Evolutionary conservation across 1,140 invertebrate species (phyloP).

Genomic region (Pachypsylla venusta): DNA sequence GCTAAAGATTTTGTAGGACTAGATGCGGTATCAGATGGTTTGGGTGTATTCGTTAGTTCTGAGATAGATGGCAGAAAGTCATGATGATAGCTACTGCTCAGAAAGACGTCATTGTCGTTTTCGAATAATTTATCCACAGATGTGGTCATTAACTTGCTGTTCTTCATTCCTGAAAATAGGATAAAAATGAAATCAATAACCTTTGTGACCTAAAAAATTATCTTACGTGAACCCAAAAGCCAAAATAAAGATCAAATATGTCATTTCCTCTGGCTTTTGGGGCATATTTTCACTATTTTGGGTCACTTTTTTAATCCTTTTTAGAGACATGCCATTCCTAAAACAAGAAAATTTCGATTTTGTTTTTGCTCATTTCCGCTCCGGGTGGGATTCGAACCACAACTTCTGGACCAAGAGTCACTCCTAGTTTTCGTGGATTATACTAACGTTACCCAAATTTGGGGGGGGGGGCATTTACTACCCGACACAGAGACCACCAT

Average conservation of each 20-base stretch:
- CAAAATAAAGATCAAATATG: neutral
- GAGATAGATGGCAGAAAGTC: constrained; percentile 33
- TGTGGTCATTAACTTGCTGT: constrained; percentile 71
- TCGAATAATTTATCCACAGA: constrained; percentile 82
- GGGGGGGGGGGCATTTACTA: too few species aligned
- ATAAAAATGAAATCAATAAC: too few species aligned
- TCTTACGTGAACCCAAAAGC: neutral
- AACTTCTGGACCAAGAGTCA: too few species aligned
- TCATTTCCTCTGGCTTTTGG: neutral
- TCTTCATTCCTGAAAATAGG: constrained; percentile 42
- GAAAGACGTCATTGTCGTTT: constrained; percentile 51
- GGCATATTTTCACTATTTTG: neutral
- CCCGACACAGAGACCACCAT: too few species aligned
- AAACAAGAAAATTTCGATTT: too few species aligned
- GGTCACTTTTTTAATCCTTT: constrained; percentile 24
- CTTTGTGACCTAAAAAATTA: too few species aligned
- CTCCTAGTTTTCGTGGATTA: too few species aligned
- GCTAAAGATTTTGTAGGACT: constrained; percentile 32
- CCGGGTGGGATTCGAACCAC: too few species aligned
- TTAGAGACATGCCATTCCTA: too few species aligned
- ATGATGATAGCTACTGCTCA: constrained; percentile 47
- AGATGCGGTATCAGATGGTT: neutral
- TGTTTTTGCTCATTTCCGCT: too few species aligned
- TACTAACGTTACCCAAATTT: too few species aligned
- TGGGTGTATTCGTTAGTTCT: constrained; percentile 34